phyloP scores from a whole-genome alignment of 2,888 invertebrate species.

The Sarcophaga carnaria region DNA sequence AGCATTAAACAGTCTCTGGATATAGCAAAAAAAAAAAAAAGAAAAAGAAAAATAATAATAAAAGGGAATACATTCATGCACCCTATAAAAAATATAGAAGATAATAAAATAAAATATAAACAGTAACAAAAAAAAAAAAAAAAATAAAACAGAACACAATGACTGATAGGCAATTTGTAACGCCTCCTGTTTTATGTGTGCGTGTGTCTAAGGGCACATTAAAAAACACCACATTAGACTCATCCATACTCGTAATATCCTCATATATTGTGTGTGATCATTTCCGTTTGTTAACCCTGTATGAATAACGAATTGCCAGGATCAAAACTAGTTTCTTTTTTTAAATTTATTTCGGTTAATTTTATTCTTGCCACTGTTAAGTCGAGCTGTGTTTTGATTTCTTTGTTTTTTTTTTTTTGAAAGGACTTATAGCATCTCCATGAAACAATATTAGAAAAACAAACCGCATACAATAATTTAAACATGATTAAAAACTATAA shows the following conservation, averaged over 20 bases:
- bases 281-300: slow-evolving; percentile 65
- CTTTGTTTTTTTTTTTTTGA: slow-evolving; percentile 52
- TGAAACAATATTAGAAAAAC: slow-evolving; percentile 57
- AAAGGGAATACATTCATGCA: slow-evolving; percentile 26
- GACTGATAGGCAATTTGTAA: slow-evolving; percentile 78
- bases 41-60: slow-evolving; percentile 52
- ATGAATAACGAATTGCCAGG: slow-evolving; percentile 45
- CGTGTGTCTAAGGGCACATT: slow-evolving; percentile 20
- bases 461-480: slow-evolving; percentile 79
- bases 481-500: slow-evolving; percentile 79
- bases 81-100: slow-evolving; percentile 52
- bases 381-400: slow-evolving; percentile 65
- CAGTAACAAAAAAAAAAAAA: slow-evolving; percentile 26
- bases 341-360: slow-evolving; percentile 75
- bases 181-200: slow-evolving; percentile 76
- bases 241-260: background rate
- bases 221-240: background rate
- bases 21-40: slow-evolving; percentile 49
- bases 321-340: slow-evolving; percentile 75
- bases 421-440: slow-evolving; percentile 67
- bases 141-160: slow-evolving; percentile 62
- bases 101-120: slow-evolving; percentile 34
- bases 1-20: slow-evolving; percentile 66
- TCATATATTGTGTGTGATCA: slow-evolving; percentile 55
- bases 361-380: slow-evolving; percentile 50